Evolutionary conservation across 2,888 invertebrate genomes (phyloP).

Genomic region (Drosophila paramelanica): DNA sequence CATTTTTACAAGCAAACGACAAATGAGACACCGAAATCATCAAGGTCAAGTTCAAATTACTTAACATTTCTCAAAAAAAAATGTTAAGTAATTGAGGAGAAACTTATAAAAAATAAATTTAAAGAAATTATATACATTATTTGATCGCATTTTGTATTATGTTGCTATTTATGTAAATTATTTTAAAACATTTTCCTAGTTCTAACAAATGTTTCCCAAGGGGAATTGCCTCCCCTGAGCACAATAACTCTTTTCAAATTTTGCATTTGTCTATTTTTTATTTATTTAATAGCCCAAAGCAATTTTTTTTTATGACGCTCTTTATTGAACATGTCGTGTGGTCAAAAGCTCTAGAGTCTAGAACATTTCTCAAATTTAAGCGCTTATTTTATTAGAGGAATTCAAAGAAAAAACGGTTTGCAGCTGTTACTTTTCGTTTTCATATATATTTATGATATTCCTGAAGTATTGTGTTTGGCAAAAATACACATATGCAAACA

Average conservation of each 20-base stretch:
- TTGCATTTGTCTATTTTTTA: background rate
- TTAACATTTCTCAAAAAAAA: conserved; percentile 39
- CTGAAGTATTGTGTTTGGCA: conserved; percentile 33
- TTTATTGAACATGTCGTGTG: conserved; percentile 52
- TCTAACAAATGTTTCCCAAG: background rate
- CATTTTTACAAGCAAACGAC: conserved; percentile 77
- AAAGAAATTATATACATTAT: background rate
- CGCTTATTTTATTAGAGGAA: conserved; percentile 8
- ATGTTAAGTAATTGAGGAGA: background rate
- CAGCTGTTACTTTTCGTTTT: conserved; percentile 68
- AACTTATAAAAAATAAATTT: background rate
- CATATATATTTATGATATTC: conserved; percentile 63
- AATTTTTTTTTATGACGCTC: conserved; percentile 35
- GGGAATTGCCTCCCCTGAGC: background rate
- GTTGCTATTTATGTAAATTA: background rate
- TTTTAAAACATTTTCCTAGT: background rate
- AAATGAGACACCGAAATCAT: conserved; percentile 70
- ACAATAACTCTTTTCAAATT: background rate
- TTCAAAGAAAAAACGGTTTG: conserved; percentile 32
- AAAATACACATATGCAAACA: conserved; percentile 3
- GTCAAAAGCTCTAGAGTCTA: conserved; percentile 29
- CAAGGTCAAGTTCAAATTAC: conserved; percentile 77
- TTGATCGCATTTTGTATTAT: background rate
- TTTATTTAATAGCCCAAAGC: conserved; percentile 24
- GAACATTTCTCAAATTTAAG: conserved; percentile 31